These are phyloP conservation scores for Coregonus suidteri DNA, from an alignment of 2,797 vertebrate species.

Conservation along the genomic window DNA sequence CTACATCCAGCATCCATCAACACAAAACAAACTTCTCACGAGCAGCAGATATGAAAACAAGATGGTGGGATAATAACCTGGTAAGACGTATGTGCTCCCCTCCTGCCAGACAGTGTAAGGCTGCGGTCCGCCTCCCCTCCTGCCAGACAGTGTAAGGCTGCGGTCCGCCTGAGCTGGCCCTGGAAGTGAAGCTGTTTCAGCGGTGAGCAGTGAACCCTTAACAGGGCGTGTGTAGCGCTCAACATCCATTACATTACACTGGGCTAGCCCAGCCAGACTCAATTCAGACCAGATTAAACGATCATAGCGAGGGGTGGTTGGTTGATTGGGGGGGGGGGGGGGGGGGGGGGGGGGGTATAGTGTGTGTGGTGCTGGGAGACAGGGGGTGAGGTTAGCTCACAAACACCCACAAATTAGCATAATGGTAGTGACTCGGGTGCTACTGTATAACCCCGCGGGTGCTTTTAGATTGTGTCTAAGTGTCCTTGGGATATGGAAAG, in stretches of 20 bases:
- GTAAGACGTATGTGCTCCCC: constrained; percentile 63
- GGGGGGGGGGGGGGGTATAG: constrained; percentile 25
- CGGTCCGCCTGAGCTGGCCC: constrained; percentile 46
- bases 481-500: constrained; percentile 43
- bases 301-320: constrained; percentile 48
- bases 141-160: constrained; percentile 51
- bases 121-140: constrained; percentile 53
- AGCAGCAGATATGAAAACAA: constrained; percentile 65
- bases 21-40: constrained; percentile 29
- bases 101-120: constrained; percentile 57
- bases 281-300: constrained; percentile 76
- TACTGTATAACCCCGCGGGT: constrained; percentile 50
- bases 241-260: constrained; percentile 72
- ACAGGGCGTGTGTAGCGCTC: constrained; percentile 68
- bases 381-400: constrained; percentile 51
- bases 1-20: constrained; percentile 42
- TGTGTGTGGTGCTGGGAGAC: constrained; percentile 41
- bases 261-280: constrained; percentile 48
- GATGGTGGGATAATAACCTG: constrained; percentile 45
- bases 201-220: constrained; percentile 75
- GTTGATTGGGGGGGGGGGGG: too few species aligned
- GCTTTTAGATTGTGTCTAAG: constrained; percentile 52
- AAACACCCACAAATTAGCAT: constrained; percentile 61
- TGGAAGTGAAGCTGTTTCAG: constrained; percentile 74
- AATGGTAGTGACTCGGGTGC: constrained; percentile 70